These are phyloP conservation scores for Epinotia bilunana DNA, from an alignment of 2,888 invertebrate species.

Conservation along the genomic window DNA sequence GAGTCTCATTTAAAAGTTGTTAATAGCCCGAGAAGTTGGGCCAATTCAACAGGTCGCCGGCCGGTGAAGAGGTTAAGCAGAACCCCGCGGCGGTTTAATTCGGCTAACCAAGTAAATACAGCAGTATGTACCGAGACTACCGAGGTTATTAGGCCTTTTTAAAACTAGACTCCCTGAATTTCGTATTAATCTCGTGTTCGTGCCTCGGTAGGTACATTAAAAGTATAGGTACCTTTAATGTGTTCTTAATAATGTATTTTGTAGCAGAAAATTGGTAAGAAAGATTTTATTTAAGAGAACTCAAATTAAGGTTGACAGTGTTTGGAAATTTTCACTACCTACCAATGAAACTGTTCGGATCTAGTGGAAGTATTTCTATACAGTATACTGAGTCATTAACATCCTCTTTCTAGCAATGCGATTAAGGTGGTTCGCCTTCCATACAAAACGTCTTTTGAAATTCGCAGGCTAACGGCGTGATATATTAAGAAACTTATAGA, in stretches of 20 bases:
- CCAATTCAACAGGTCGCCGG: slow-evolving; percentile 37
- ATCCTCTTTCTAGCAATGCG: too few relatives aligned
- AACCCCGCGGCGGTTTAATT: slow-evolving; percentile 4
- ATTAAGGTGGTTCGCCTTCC: too few relatives aligned
- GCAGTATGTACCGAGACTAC: background rate
- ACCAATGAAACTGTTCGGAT: background rate
- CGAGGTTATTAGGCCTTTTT: background rate
- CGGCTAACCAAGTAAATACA: background rate
- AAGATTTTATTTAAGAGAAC: background rate
- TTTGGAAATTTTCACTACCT: background rate
- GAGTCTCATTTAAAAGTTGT: slow-evolving; percentile 37
- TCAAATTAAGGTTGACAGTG: background rate
- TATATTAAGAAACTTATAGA: too few relatives aligned
- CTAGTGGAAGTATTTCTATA: background rate
- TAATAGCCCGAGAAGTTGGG: slow-evolving; percentile 25
- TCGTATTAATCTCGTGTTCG: background rate
- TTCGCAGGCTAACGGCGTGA: too few relatives aligned
- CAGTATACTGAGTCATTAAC: too few relatives aligned
- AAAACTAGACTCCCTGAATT: too few relatives aligned
- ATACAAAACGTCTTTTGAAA: too few relatives aligned
- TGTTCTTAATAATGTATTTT: background rate
- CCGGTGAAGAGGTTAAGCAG: slow-evolving; percentile 11
- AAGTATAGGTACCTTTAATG: background rate
- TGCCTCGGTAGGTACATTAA: too few relatives aligned
- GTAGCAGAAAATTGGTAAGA: slow-evolving; percentile 5